Conservation (phyloP, 2,113 vertebrate genomes). For the Pseudorectes ferrugineus region DNA sequence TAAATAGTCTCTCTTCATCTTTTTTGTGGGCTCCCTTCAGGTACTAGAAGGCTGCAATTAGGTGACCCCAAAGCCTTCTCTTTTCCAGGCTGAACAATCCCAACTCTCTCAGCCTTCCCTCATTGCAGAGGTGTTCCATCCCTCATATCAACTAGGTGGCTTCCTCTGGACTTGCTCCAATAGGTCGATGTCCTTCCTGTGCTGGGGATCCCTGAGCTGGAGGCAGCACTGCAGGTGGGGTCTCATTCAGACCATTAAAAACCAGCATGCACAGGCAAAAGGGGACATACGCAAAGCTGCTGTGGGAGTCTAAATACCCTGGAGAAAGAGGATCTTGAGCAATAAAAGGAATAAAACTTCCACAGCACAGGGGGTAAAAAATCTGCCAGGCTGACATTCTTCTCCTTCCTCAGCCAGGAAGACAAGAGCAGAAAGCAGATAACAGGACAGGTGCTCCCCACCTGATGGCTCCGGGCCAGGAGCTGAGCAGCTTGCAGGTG, state of each 20-base stretch:
- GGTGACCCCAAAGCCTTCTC: background rate
- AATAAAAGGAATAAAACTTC: background rate
- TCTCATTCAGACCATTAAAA: background rate
- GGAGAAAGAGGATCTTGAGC: background rate
- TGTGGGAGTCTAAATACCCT: background rate
- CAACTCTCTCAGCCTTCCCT: background rate
- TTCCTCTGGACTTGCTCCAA: background rate
- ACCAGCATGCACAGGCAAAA: background rate
- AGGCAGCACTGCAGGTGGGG: background rate
- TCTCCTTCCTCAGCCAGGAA: background rate
- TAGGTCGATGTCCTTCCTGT: accelerated
- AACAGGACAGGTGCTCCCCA: constrained; percentile 44
- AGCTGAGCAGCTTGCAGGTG: constrained; percentile 61
- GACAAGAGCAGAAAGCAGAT: background rate
- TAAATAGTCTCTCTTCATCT: background rate
- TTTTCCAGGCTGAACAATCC: background rate
- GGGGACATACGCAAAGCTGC: background rate
- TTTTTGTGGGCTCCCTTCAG: background rate
- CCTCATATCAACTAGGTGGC: background rate
- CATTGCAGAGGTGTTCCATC: background rate
- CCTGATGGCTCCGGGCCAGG: constrained; percentile 54
- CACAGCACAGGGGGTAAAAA: background rate
- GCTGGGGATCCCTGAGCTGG: background rate
- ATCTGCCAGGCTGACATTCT: background rate
- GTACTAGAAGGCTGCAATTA: background rate